Evolutionary conservation across 2,797 vertebrate genomes (phyloP), one percentile per base, ranked within the genome.

Genomic region (Epinephelus awoara): DNA sequence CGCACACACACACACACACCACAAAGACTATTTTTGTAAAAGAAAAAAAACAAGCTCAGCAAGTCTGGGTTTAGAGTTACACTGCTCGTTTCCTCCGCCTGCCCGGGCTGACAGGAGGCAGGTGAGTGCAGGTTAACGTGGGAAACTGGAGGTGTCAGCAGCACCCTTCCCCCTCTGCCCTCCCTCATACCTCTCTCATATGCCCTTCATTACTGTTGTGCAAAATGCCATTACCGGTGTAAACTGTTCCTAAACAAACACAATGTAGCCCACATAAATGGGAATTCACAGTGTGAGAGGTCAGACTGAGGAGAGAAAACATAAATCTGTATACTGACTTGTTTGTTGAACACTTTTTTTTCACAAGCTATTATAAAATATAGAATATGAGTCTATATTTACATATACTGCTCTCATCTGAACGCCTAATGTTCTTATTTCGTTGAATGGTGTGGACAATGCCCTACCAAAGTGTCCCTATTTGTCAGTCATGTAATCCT

Each of bases 1-100:
- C 50, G 21, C 58, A 40, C 52, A 52, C 50, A 46, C 50, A 47
- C n/a, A n/a, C 47, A 34, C 67, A 46, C 59, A 27, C 40, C 52
- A 75, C 63, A 75, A 61, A 64, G 74, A 64, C 84, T 92, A 92
- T 92, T 92, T 91, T 67, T 54, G 78, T 79, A 81, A 79, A 87
- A 34, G 34, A 34, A 34, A 34, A 34, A 64, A 83, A 73, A 84
- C 80, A 11, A 85, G 77, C 88, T 92, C 92, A 91, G 92, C 91
- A 91, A 77, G 86, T 92, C 83, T 90, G 54, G 82, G 92, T 91
- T 87, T 94, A 84, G 68, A 85, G 88, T 94, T 93, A 88, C 93
- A 77, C 29, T 0, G 59, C 83, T 84, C 50, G 38, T 91, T 92
- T 92, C 89, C 88, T 90, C 70, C 12, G 54, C 80, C 85, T 80